Conservation (phyloP, 2,888 invertebrate genomes). For the Thereva unica region DNA sequence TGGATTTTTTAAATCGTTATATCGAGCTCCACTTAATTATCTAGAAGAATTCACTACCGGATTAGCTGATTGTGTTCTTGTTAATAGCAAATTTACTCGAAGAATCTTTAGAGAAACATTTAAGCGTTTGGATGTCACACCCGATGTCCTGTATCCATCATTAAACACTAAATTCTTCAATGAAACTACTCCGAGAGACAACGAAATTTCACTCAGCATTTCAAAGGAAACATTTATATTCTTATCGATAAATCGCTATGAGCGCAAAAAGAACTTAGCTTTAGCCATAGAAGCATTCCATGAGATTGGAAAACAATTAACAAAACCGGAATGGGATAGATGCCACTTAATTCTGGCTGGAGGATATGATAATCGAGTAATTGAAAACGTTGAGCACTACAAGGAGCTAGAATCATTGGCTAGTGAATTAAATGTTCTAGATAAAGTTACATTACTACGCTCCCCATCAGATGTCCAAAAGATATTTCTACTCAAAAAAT, state of each 20-base stretch:
- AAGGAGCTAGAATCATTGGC: conserved; percentile 73
- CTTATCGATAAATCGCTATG: conserved; percentile 95
- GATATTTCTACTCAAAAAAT: conserved; percentile 74
- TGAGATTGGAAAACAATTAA: conserved; percentile 63
- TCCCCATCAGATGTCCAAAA: conserved; percentile 88
- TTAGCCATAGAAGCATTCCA: conserved; percentile 83
- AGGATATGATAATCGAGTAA: conserved; percentile 88
- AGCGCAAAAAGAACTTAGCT: conserved; percentile 92
- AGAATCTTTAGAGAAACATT: conserved; percentile 86
- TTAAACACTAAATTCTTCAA: conserved; percentile 79
- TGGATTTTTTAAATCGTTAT: conserved; percentile 75
- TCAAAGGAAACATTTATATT: conserved; percentile 70
- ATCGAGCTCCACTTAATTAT: conserved; percentile 87
- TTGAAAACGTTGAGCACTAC: conserved; percentile 86
- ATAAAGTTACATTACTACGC: conserved; percentile 80
- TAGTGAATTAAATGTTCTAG: conserved; percentile 66
- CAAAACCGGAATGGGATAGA: conserved; percentile 64
- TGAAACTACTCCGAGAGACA: conserved; percentile 56
- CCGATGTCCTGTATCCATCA: conserved; percentile 92
- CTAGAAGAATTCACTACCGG: conserved; percentile 88
- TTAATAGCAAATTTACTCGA: conserved; percentile 97
- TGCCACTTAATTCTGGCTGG: conserved; percentile 93
- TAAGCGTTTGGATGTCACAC: conserved; percentile 68
- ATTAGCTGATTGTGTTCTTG: conserved; percentile 85
- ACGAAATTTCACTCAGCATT: conserved; percentile 51